phyloP scores from a whole-genome alignment of 2,113 vertebrate species.

The Notothenia coriiceps region DNA sequence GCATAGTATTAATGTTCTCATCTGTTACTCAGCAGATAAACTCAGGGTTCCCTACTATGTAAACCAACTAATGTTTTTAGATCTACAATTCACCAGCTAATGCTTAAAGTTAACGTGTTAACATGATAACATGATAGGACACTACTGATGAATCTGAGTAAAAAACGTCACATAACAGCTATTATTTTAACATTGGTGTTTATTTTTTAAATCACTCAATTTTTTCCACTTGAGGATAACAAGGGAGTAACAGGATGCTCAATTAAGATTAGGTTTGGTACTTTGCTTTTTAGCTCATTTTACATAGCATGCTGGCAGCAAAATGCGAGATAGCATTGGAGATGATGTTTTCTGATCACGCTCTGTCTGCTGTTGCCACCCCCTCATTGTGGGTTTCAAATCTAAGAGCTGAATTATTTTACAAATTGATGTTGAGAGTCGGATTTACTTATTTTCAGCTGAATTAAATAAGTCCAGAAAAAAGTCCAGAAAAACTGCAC shows the following conservation, averaged over 20 bases:
- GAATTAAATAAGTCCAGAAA: background rate
- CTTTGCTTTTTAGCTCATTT: conserved; percentile 18
- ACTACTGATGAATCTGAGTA: background rate
- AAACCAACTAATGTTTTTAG: background rate
- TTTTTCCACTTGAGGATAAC: background rate
- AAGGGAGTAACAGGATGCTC: conserved; percentile 15
- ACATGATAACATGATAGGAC: background rate
- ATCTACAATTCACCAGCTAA: background rate
- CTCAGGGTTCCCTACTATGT: background rate
- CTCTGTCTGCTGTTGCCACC: conserved; percentile 15
- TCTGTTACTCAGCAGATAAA: background rate
- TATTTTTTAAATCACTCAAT: conserved; percentile 8
- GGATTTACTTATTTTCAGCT: conserved; percentile 15
- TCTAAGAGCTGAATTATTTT: conserved; percentile 32
- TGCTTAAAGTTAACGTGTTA: background rate
- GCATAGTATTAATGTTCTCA: background rate
- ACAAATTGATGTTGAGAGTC: conserved; percentile 21
- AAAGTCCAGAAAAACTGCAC: conserved; percentile 4
- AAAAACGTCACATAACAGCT: too few species aligned
- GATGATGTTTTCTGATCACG: conserved; percentile 29
- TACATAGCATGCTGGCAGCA: conserved; percentile 11
- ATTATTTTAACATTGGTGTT: background rate
- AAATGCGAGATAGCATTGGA: conserved; percentile 7
- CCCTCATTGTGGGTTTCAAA: conserved; percentile 18
- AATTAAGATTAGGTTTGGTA: conserved; percentile 14